phyloP scores from a whole-genome alignment of 2,888 invertebrate species.

The Caenorhabditis plicata region DNA sequence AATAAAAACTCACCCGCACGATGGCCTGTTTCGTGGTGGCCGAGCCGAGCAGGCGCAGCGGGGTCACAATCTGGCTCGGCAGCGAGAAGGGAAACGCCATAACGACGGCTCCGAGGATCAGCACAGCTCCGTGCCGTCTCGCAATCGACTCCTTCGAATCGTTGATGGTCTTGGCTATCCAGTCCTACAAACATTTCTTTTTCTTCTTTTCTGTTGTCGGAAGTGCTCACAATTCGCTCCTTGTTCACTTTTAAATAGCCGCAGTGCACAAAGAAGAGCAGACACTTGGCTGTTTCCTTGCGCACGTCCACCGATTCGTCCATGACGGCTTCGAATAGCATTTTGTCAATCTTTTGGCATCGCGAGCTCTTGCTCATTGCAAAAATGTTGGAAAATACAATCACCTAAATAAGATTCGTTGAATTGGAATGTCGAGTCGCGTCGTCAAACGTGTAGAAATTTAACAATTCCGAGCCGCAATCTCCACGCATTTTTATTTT shows the following conservation, averaged over 20 bases:
- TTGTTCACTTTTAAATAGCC: conserved; percentile 38
- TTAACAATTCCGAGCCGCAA: conserved; percentile 28
- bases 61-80: conserved; percentile 24
- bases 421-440: too few species aligned
- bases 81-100: conserved; percentile 37
- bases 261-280: conserved; percentile 34
- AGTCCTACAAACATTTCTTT: too few species aligned
- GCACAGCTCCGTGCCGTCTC: conserved; percentile 29
- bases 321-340: conserved; percentile 19
- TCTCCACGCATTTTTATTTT: conserved; percentile 14
- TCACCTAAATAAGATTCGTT: too few species aligned
- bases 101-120: conserved; percentile 30
- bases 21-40: conserved; percentile 5
- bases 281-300: conserved; percentile 35
- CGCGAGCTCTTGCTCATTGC: conserved; percentile 3
- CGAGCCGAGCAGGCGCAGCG: conserved; percentile 16
- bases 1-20: conserved; percentile 16
- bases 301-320: conserved; percentile 28
- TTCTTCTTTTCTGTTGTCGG: too few species aligned
- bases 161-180: not conserved
- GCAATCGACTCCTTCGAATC: not conserved
- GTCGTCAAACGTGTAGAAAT: conserved; percentile 40
- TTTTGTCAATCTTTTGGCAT: conserved; percentile 1
- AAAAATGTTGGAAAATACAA: conserved; percentile 44
- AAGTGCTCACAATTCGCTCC: too few species aligned